These are phyloP conservation scores for Chydorus sphaericus DNA, from an alignment of 2,888 invertebrate species.

Conservation along the genomic window DNA sequence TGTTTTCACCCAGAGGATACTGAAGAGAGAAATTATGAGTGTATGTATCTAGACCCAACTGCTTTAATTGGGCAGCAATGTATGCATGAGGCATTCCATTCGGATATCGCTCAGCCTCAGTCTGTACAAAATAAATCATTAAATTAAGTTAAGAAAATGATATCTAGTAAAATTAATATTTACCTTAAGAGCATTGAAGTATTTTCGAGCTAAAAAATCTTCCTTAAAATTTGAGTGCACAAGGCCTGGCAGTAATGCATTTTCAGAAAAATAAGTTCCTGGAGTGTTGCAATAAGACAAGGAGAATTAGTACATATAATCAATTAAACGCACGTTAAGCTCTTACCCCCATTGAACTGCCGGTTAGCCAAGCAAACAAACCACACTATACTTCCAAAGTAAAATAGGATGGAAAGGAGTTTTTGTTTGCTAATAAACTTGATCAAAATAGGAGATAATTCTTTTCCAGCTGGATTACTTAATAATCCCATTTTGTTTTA, in stretches of 20 bases:
- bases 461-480: constrained; percentile 50
- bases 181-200: constrained; percentile 41
- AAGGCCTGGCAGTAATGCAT: constrained; percentile 80
- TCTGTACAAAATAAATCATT: constrained; percentile 21
- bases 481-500: constrained; percentile 61
- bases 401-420: constrained; percentile 35
- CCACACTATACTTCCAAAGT: constrained; percentile 60
- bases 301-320: not conserved
- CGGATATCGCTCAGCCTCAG: constrained; percentile 51
- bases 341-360: constrained; percentile 54
- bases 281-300: constrained; percentile 15
- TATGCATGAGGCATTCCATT: constrained; percentile 66
- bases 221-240: constrained; percentile 75
- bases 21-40: constrained; percentile 78
- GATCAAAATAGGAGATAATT: not conserved
- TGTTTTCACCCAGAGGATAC: constrained; percentile 63
- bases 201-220: constrained; percentile 45
- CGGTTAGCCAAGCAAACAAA: constrained; percentile 60
- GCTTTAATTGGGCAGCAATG: constrained; percentile 64
- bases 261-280: constrained; percentile 89
- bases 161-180: not conserved
- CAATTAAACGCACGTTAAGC: no score
- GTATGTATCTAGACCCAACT: constrained; percentile 73
- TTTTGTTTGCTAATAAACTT: not conserved
- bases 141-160: no score